A percentile compares a stretch with the other conserved stretches of the same genome.
Evolutionary conservation across 2,113 vertebrate species (phyloP).

Genomic region (Anser brachyrhynchus): DNA sequence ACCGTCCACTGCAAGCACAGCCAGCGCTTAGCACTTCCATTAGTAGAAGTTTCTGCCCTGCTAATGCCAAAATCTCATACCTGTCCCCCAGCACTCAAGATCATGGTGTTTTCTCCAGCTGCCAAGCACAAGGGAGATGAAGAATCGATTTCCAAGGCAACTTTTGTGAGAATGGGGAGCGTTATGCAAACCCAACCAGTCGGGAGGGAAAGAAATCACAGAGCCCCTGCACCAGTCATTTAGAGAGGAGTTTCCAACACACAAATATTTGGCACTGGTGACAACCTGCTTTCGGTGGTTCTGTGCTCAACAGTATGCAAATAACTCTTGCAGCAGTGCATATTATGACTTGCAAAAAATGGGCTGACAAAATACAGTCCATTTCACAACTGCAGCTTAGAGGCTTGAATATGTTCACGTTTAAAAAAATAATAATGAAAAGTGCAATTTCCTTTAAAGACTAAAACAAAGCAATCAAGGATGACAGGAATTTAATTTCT

Average conservation of each 20-base stretch:
- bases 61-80: neutral
- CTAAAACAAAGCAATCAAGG: neutral
- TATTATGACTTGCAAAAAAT: neutral
- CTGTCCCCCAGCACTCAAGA: neutral
- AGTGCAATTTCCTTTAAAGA: neutral
- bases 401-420: rapidly evolving
- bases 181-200: neutral
- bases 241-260: conserved; percentile 12
- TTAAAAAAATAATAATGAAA: neutral
- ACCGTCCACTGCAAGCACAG: neutral
- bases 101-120: neutral
- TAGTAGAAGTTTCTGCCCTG: neutral
- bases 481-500: neutral
- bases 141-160: neutral
- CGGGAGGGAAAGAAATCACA: neutral
- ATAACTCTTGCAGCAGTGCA: neutral
- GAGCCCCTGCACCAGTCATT: neutral
- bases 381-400: neutral
- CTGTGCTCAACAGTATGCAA: conserved; percentile 11
- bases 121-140: neutral
- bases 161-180: neutral
- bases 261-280: neutral
- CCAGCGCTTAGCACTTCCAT: rapidly evolving
- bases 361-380: neutral
- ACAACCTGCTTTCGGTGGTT: conserved; percentile 21